phyloP scores from a whole-genome alignment of 2,113 vertebrate species.

The Orycteropus afer region DNA sequence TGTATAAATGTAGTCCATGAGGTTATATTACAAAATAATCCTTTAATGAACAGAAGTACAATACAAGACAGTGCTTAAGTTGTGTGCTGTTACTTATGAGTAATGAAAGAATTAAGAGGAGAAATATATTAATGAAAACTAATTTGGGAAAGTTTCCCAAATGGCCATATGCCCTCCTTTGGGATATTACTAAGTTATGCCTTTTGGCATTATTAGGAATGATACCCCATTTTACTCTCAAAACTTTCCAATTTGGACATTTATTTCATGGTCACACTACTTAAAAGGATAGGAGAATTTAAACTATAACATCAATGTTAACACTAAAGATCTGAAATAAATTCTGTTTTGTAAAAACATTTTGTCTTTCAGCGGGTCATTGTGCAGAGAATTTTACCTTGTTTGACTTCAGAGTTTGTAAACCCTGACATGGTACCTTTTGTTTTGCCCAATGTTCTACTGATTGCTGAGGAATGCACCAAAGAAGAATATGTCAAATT shows the following conservation, averaged over 20 bases:
- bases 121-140: not conserved
- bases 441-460: conserved; percentile 96
- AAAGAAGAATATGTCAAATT: conserved; percentile 97
- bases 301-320: not conserved
- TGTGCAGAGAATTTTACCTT: conserved; percentile 95
- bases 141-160: conserved; percentile 18
- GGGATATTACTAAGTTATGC: not conserved
- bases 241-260: not conserved
- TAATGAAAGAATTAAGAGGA: not conserved
- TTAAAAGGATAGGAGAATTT: not conserved
- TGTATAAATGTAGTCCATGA: not conserved
- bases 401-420: conserved; percentile 95
- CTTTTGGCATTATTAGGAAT: not conserved
- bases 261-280: not conserved
- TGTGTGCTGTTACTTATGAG: not conserved
- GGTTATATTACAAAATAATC: not conserved
- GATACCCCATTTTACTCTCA: not conserved
- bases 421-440: conserved; percentile 99
- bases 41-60: not conserved
- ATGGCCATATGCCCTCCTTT: not conserved
- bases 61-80: not conserved
- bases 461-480: conserved; percentile 98
- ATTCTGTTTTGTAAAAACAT: conserved; percentile 34
- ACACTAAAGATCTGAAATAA: conserved; percentile 24
- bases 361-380: conserved; percentile 92